Conservation (phyloP, 2,888 invertebrate species). For the Lordiphosa fenestrarum region DNA sequence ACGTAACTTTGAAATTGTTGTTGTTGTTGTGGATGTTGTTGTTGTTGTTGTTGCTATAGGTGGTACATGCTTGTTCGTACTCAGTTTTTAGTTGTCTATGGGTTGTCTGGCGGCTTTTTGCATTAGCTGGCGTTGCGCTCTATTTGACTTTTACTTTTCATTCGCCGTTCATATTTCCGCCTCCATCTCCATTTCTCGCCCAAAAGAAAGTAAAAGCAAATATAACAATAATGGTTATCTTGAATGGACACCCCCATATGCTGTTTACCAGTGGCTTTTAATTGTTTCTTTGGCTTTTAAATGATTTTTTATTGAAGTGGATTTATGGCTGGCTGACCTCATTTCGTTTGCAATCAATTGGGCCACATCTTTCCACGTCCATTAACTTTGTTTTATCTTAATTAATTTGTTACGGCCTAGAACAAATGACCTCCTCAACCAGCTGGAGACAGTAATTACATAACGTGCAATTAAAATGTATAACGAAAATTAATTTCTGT, state of each 20-base stretch:
- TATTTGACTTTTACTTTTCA: constrained; percentile 71
- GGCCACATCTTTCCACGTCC: constrained; percentile 13
- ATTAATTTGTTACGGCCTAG: constrained; percentile 39
- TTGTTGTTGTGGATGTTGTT: constrained; percentile 22
- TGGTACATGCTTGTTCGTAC: background rate
- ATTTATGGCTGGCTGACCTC: constrained; percentile 32
- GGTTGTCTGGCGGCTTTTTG: constrained; percentile 59
- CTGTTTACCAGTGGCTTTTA: constrained; percentile 2
- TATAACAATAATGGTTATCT: background rate
- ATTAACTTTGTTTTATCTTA: constrained; percentile 33
- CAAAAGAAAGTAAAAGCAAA: constrained; percentile 7
- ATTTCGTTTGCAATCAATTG: constrained; percentile 19
- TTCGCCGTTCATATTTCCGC: constrained; percentile 31
- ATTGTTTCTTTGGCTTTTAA: constrained; percentile 6
- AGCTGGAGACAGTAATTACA: constrained; percentile 20
- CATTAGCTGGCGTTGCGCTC: constrained; percentile 54
- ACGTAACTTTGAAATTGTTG: constrained; percentile 40
- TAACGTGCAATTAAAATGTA: constrained; percentile 31
- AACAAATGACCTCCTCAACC: constrained; percentile 17
- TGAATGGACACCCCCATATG: background rate
- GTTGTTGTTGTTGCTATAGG: constrained; percentile 7
- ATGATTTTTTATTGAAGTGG: constrained; percentile 11
- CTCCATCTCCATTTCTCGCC: background rate
- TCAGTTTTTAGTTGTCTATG: constrained; percentile 18
- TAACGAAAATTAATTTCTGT: background rate